These are phyloP conservation scores for Pelosia muscerda DNA, from an alignment of 2,888 invertebrate genomes.

Conservation along the genomic window DNA sequence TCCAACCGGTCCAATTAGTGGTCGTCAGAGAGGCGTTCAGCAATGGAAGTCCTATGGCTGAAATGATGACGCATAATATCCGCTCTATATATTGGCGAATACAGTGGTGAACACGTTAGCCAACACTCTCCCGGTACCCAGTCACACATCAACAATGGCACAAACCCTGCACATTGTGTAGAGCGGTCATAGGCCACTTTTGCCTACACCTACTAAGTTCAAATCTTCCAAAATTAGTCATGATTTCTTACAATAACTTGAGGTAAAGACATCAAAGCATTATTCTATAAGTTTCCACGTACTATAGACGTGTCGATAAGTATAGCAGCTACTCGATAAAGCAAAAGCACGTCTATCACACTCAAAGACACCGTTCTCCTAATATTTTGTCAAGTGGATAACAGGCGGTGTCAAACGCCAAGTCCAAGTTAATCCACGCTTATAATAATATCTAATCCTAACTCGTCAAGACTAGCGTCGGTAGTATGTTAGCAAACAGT, in stretches of 20 bases:
- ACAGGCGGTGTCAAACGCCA: constrained; percentile 8
- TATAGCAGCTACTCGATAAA: not conserved
- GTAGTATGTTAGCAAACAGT: constrained; percentile 43
- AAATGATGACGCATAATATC: no score
- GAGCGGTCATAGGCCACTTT: not conserved
- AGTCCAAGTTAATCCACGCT: constrained; percentile 13
- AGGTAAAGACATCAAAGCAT: not conserved
- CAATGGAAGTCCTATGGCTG: no score
- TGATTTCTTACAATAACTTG: not conserved
- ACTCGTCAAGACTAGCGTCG: constrained; percentile 25
- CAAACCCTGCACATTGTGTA: no score
- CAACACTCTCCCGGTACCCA: no score
- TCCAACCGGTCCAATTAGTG: no score
- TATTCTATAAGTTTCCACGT: not conserved
- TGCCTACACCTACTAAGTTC: not conserved
- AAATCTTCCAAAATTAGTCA: not conserved
- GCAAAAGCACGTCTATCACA: constrained; percentile 9
- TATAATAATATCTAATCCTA: constrained; percentile 26
- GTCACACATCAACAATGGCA: no score
- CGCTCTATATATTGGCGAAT: no score
- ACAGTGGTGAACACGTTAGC: no score
- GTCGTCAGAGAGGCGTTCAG: no score
- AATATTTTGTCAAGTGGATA: constrained; percentile 10
- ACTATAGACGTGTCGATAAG: not conserved
- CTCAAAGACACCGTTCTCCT: constrained; percentile 5